phyloP scores from a whole-genome alignment of 1,140 invertebrate genomes.

The Trichonephila clavata region DNA sequence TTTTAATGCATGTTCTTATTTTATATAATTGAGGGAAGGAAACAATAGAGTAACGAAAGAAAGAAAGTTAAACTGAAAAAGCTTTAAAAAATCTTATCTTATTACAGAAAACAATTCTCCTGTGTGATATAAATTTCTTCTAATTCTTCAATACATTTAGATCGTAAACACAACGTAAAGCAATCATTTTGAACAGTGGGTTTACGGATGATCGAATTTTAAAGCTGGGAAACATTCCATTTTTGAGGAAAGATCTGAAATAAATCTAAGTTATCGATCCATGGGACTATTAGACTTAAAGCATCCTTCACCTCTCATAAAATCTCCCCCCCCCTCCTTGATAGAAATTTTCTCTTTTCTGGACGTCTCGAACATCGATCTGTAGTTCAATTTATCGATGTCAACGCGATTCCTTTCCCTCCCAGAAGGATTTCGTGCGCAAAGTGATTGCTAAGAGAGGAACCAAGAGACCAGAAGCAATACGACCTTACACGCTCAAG shows the following conservation, averaged over 20 bases:
- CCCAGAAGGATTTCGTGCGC: constrained; percentile 35
- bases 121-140: too few species aligned
- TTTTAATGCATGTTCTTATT: too few species aligned
- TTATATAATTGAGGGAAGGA: too few species aligned
- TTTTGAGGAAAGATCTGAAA: not conserved
- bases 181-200: not conserved
- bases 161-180: not conserved
- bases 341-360: constrained; percentile 22
- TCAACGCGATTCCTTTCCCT: not conserved
- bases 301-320: constrained; percentile 41
- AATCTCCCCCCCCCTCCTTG: not conserved
- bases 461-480: constrained; percentile 53
- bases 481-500: constrained; percentile 14
- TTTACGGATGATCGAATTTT: not conserved
- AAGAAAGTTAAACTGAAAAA: too few species aligned
- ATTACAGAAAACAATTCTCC: too few species aligned
- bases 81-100: too few species aligned
- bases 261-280: constrained; percentile 35
- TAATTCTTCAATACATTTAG: too few species aligned
- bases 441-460: constrained; percentile 52
- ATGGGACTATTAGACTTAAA: constrained; percentile 27
- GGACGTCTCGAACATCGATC: constrained; percentile 42
- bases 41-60: too few species aligned
- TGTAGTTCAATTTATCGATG: constrained; percentile 57
- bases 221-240: not conserved